A percentile compares a stretch with the other conserved stretches of the same genome.
These are phyloP conservation scores for Alosa sapidissima DNA, from an alignment of 2,797 vertebrate species.

Conservation along the genomic window DNA sequence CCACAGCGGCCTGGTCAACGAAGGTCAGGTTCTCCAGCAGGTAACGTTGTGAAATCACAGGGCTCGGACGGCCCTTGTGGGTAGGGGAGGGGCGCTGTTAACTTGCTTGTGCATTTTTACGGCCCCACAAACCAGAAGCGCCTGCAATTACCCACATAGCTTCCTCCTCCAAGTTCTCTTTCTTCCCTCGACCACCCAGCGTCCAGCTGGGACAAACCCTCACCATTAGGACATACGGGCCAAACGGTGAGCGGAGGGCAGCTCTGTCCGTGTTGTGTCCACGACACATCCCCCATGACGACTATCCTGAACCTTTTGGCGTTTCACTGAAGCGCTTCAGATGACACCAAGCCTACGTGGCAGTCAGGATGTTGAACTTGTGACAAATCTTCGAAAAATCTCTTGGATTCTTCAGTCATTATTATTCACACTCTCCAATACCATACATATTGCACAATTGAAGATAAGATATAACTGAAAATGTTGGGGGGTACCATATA, in stretches of 20 bases:
- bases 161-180: constrained; percentile 12
- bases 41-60: constrained; percentile 68
- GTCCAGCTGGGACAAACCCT: constrained; percentile 37
- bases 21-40: constrained; percentile 55
- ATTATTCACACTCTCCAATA: background rate
- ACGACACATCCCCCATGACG: too few relatives aligned
- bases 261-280: too few relatives aligned
- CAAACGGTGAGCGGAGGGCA: background rate
- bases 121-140: constrained; percentile 61
- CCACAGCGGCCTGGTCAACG: constrained; percentile 34
- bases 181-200: background rate
- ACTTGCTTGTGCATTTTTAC: constrained; percentile 51
- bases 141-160: constrained; percentile 52
- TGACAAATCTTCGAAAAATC: background rate
- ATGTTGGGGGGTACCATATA: too few relatives aligned
- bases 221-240: constrained; percentile 36
- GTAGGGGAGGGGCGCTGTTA: constrained; percentile 40
- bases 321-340: background rate
- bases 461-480: background rate
- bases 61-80: constrained; percentile 36
- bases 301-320: background rate
- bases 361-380: background rate
- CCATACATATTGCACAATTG: background rate
- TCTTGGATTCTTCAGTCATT: background rate
- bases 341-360: background rate